Evolutionary conservation across 30 jellyfish, hydroid and myxozoan genomes (phyloP), one percentile per base, ranked within the genome.

Genomic region (Hydractinia symbiolongicarpus): DNA sequence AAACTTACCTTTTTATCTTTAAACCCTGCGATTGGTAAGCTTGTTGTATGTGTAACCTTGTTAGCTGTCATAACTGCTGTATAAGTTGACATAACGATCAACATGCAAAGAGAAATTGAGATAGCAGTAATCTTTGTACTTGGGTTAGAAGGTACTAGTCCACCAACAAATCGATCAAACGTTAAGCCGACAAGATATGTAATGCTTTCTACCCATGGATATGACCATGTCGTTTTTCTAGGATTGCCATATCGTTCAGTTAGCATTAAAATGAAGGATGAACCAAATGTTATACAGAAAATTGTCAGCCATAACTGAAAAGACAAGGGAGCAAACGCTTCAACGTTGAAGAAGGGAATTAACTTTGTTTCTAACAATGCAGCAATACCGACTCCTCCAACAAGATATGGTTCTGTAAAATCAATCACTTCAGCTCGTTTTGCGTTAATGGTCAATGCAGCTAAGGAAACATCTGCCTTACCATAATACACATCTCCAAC

Each of bases 1-100:
- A 71, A 9, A 54, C 81, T 81, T 74, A 89, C 96, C 85, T 73
- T 78, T 11, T 68, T 81, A 62, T 89, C 96, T 8, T 83, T 53
- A 53, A 89, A 14, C 50, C 96, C 96, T 50, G 61, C 54, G 44
- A 89, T 73, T 5, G 81, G 84, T 55, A 74, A 55, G 14, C 10
- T 8, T 13, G 66, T 73, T 9, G 21, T 81, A 15, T 66, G 82
- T 2, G 76, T 54, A 3, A 89, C 96, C 55, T 84, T 85, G 4
- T 77, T 78, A 16, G 96, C 96, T 78, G 96, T 89, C 80, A 89
- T 70, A 5, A 76, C 86, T 5, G 96, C 96, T 6, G 96, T 89
- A 60, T 89, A 89, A 53, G 96, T 83, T 9, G 96, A 61, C 96
- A 84, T 83, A 66, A 89, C 54, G 53, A 89, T 75, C 49, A 83